Percentiles rank a stretch among this genome's conserved stretches.
Evolutionary conservation across 2,797 vertebrate genomes (phyloP).

Genomic region (Aulostomus chinensis): DNA sequence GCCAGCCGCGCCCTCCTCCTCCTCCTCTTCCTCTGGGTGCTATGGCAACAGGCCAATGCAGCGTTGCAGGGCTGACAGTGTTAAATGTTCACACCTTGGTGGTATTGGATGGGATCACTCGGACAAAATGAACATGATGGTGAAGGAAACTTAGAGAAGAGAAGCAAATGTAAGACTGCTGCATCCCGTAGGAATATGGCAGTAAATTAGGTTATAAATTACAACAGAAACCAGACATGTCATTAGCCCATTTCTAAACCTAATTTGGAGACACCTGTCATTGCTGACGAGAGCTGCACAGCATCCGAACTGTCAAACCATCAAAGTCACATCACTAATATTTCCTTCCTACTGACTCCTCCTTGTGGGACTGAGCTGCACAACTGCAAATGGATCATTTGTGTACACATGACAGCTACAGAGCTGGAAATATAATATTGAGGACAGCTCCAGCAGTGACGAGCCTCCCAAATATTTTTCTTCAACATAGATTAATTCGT

Average conservation of each 20-base stretch:
- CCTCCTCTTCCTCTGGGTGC: slow-evolving; percentile 20
- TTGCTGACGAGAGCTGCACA: slow-evolving; percentile 14
- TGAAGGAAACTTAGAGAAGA: slow-evolving; percentile 3
- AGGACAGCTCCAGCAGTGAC: slow-evolving; percentile 55
- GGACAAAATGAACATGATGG: slow-evolving; percentile 19
- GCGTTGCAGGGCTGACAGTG: slow-evolving; percentile 15
- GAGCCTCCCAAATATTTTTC: slow-evolving; percentile 24
- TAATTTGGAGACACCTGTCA: slow-evolving; percentile 47
- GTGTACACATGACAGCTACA: slow-evolving; percentile 60
- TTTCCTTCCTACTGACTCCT: slow-evolving; percentile 42
- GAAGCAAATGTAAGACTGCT: neutral
- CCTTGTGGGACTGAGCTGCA: slow-evolving; percentile 47
- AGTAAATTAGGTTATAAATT: slow-evolving; percentile 24
- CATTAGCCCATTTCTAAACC: slow-evolving; percentile 25
- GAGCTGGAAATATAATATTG: slow-evolving; percentile 52
- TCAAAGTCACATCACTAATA: slow-evolving; percentile 54
- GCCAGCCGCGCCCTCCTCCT: slow-evolving; percentile 22
- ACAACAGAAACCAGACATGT: slow-evolving; percentile 27
- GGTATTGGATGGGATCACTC: slow-evolving; percentile 1
- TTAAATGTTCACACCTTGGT: slow-evolving; percentile 36
- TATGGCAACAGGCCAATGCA: slow-evolving; percentile 53
- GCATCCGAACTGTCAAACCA: slow-evolving; percentile 53
- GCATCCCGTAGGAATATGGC: slow-evolving; percentile 1
- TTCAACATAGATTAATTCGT: slow-evolving; percentile 30
- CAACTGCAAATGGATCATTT: slow-evolving; percentile 56